Evolutionary conservation across 2,888 invertebrate genomes (phyloP), one percentile per base, ranked within the genome.

Genomic region (Esperia sulphurella): DNA sequence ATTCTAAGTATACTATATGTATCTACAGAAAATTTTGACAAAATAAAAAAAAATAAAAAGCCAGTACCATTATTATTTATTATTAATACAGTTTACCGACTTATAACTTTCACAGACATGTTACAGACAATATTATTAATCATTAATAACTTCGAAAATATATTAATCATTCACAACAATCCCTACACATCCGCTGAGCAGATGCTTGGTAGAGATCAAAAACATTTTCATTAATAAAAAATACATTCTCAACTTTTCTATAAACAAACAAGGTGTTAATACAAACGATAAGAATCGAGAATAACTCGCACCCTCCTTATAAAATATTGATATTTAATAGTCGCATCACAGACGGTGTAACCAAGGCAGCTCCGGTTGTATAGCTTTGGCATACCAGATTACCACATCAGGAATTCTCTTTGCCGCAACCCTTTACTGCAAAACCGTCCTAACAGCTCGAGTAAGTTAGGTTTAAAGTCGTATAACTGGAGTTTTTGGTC

Each of bases 221-320:
- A 66, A 58, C 52, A 50, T 57, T 63, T 70, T 74, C 63, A 70
- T 72, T 64, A 60, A 65, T 68, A 69, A 72, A 71, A 77, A 75
- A 71, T 45, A 46, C 41, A 38, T 61, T 68, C 66, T 67, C 59
- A 65, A 68, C 61, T 57, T 61, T 63, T 71, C 61, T 75, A 71
- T 76, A 83, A 81, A 83, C 75, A 83, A 84, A 88, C 87, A 86
- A 87, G 86, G 88, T 85, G 89, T 88, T 88, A 83, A 85, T 80
- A 74, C 65, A 56, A 54, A 55, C 62, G 89, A 88, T 87, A 83
- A 71, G 63, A 55, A 88, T 88, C 86, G 51, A 63, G 70, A 79
- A 75, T 74, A 76, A 67, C 72, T 78, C 70, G 62, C 75, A 79
- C 71, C 78, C 68, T 70, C 64, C 65, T 72, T 78, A 79, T 85